These are phyloP conservation scores for Chrysogorgia sp. DNA, from an alignment of 92 coral and sea anemone species.

Conservation along the genomic window DNA sequence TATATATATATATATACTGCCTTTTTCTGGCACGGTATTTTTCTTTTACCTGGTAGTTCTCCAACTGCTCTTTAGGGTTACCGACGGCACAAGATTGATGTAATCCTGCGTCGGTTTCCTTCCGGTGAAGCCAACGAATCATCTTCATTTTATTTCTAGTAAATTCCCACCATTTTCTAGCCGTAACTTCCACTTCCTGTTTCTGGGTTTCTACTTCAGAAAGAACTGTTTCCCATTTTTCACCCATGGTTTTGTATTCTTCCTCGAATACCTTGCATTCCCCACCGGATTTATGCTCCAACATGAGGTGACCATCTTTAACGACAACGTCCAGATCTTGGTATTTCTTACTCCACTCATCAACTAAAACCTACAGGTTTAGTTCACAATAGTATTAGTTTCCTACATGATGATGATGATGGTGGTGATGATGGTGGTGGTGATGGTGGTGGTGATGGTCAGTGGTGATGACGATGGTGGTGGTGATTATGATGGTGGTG, in stretches of 20 bases:
- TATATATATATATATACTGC: too few species aligned
- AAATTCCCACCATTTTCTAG: conserved; percentile 99
- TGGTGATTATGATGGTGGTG: too few species aligned
- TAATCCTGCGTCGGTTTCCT: conserved; percentile 86
- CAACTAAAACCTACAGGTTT: conserved; percentile 83
- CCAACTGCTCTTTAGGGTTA: conserved; percentile 90
- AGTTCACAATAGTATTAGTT: not conserved
- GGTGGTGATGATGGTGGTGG: too few species aligned
- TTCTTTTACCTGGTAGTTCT: conserved; percentile 73
- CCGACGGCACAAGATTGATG: conserved; percentile 67
- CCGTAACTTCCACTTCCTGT: conserved; percentile 88
- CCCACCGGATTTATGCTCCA: conserved; percentile 83
- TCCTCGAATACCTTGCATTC: conserved; percentile 89
- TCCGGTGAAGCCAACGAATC: conserved; percentile 96
- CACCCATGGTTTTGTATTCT: conserved; percentile 77
- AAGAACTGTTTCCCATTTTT: conserved; percentile 87
- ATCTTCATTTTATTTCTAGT: conserved; percentile 96
- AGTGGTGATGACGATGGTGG: too few species aligned
- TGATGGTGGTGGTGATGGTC: too few species aligned
- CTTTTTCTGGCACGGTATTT: not conserved
- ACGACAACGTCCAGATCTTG: conserved; percentile 88
- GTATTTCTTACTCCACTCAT: conserved; percentile 88
- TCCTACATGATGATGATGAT: too few species aligned
- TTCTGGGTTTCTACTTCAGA: conserved; percentile 87
- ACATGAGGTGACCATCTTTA: conserved; percentile 90